Evolutionary conservation across 2,113 vertebrate genomes (phyloP).

Genomic region (Perca schrenkii): DNA sequence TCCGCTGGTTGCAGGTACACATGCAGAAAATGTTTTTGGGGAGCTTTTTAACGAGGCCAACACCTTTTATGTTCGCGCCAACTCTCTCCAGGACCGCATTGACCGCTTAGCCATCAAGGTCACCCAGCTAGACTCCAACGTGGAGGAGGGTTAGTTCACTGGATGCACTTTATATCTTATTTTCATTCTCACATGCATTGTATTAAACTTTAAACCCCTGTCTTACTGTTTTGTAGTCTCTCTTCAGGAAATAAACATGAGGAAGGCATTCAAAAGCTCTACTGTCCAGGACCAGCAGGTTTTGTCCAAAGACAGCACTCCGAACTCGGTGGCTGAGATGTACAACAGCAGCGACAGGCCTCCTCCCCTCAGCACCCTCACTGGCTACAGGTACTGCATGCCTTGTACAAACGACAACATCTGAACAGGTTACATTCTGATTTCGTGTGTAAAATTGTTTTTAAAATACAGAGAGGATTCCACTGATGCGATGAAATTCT

Average conservation of each 20-base stretch:
- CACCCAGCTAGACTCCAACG: constrained; percentile 86
- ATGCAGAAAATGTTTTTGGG: constrained; percentile 97
- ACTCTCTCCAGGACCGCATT: constrained; percentile 96
- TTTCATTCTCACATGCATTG: neutral
- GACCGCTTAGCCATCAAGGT: constrained; percentile 95
- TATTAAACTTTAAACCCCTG: neutral
- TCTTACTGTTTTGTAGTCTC: constrained; percentile 86
- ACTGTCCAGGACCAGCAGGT: constrained; percentile 94
- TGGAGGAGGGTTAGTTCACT: constrained; percentile 92
- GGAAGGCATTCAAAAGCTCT: constrained; percentile 94
- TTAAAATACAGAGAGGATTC: constrained; percentile 90
- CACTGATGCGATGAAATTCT: constrained; percentile 94
- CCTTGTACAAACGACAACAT: neutral
- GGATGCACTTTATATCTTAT: neutral
- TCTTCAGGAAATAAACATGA: constrained; percentile 96
- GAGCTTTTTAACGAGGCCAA: constrained; percentile 97
- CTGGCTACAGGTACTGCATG: constrained; percentile 88
- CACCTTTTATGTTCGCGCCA: constrained; percentile 94
- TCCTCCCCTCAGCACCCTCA: constrained; percentile 91
- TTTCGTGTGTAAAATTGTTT: neutral
- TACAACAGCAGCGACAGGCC: constrained; percentile 91
- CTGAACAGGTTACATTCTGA: neutral
- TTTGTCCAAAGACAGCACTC: constrained; percentile 90
- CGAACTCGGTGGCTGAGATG: constrained; percentile 90
- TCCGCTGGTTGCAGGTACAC: constrained; percentile 87